Evolutionary conservation across 2,888 invertebrate species (phyloP), one percentile per base, ranked within the genome.

Genomic region (Dascillus cervinus): DNA sequence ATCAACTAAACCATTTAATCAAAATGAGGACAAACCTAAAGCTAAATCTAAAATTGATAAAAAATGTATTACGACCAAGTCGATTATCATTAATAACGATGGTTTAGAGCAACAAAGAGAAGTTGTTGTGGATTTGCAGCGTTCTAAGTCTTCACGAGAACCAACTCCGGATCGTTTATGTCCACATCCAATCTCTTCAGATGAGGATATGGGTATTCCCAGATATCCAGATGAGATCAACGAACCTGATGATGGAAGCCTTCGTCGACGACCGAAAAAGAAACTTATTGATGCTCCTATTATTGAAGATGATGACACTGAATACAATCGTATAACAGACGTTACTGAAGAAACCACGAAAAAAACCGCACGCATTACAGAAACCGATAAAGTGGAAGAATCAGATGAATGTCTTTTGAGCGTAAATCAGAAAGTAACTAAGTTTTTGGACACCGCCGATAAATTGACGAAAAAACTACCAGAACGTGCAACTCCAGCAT

Each of bases 101-200:
- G 37, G 52, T 43, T 35, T 53, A 40, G 37, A 63, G 10, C 64
- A 71, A 41, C 73, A 74, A 36, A 66, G 72, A 49, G 76, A 77
- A 46, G 62, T 79, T n/a, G 70, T 79, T 14, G 75, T 81, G 34
- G 79, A 81, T 54, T 71, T 81, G 25, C 76, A 79, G 54, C 75
- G 77, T 54, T 81, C 82, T 0, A 81, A 79, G 60, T 83, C 83
- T 26, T 82, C 83, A 0, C 65, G 83, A 10, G 84, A 84, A 58
- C 79, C 79, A 27, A 80, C 82, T 3, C 83, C 83, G 0, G 81
- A 82, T 52, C 72, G 77, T 37, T 73, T 81, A 32, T 77, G 79
- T 47, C 80, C 81, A 1, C 73, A 75, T 5, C 80, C 80, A 1
- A 70, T 79, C 3, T 70, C 72, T 20, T 69, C 73, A 4, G 64